Percentiles rank a stretch among this genome's conserved stretches.
Conservation (phyloP, 1,140 invertebrate species). For the Popillia japonica region DNA sequence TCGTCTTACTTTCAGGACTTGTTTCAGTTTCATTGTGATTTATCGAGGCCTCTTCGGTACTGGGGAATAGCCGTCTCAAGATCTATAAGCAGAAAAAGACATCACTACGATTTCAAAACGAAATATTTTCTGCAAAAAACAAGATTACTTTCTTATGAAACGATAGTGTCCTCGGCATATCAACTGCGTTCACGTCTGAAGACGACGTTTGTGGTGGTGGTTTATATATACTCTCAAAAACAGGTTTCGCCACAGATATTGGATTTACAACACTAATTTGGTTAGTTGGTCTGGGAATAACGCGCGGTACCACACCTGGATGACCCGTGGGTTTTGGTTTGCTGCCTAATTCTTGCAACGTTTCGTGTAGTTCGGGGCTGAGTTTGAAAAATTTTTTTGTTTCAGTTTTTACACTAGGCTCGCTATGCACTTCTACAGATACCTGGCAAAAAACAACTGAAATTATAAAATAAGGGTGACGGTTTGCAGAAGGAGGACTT, state of each 20-base stretch:
- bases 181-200: not conserved
- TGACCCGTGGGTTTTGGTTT: slow-evolving; percentile 8
- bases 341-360: slow-evolving; percentile 24
- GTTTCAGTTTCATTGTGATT: not conserved
- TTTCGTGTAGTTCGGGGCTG: slow-evolving; percentile 35
- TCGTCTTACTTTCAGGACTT: not conserved
- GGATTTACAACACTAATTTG: not conserved
- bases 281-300: not conserved
- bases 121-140: not conserved
- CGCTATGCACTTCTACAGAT: slow-evolving; percentile 23
- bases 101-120: not conserved
- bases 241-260: not conserved
- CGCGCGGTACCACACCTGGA: not conserved
- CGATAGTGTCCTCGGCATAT: not conserved
- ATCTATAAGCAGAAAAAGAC: not conserved
- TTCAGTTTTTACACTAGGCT: not conserved
- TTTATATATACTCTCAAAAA: no score
- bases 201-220: not conserved
- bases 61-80: not conserved
- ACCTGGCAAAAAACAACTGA: slow-evolving; percentile 27
- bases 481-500: not conserved
- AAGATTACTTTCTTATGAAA: not conserved
- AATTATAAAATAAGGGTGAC: slow-evolving; percentile 5
- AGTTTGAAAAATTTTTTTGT: slow-evolving; percentile 19
- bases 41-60: not conserved